A percentile compares a stretch with the other conserved stretches of the same genome.
phyloP scores from a whole-genome alignment of 35 echinoderm and acorn worm genomes.

The Lytechinus pictus region DNA sequence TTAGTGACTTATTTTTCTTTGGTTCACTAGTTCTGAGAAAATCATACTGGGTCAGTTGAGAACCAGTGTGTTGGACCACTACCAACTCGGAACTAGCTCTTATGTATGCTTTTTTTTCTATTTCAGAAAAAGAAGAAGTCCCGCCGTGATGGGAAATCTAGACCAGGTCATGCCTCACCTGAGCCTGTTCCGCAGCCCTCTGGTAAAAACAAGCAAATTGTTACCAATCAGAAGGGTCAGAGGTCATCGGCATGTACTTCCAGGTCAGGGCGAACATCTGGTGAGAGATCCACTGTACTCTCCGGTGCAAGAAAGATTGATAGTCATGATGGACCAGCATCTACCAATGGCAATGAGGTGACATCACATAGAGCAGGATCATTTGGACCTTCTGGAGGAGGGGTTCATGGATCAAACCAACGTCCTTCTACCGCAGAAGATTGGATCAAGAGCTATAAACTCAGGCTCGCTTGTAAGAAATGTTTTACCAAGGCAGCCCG shows the following conservation, averaged over 20 bases:
- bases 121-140: background rate
- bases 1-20: no score
- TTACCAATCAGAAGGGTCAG: background rate
- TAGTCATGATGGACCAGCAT: background rate
- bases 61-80: no score
- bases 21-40: no score
- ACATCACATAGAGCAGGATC: background rate
- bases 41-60: no score
- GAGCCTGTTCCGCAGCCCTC: background rate
- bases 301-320: background rate
- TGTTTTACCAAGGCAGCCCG: background rate
- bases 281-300: background rate
- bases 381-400: background rate
- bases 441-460: background rate
- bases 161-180: background rate
- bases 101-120: background rate
- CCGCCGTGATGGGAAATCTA: background rate
- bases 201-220: background rate
- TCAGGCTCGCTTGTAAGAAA: background rate
- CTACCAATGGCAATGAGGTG: background rate
- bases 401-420: background rate
- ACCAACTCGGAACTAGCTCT: no score
- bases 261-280: background rate
- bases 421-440: background rate
- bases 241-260: background rate